These are phyloP conservation scores for Lagorchestes hirsutus DNA, from an alignment of 2,797 vertebrate species.

Conservation along the genomic window DNA sequence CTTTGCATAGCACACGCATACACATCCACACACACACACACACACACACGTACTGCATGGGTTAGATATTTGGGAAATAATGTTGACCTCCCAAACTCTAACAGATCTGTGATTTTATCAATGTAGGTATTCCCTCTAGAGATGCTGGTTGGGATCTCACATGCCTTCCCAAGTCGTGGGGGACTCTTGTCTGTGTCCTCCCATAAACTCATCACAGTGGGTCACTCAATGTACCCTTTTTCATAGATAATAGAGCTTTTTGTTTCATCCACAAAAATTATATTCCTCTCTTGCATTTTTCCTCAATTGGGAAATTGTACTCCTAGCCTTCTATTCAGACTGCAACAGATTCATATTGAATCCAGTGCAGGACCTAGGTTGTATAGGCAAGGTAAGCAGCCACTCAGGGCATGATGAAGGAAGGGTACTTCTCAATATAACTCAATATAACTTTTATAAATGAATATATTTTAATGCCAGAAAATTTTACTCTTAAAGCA, in stretches of 20 bases:
- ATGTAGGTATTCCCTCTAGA: neutral
- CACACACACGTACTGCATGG: neutral
- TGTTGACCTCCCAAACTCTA: neutral
- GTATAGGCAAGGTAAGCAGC: neutral
- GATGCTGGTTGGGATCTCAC: neutral
- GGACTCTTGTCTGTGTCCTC: neutral
- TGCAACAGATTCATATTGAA: neutral
- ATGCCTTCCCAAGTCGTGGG: neutral
- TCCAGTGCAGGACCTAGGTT: neutral
- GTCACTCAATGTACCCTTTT: neutral
- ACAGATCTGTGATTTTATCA: neutral
- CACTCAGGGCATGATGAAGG: neutral
- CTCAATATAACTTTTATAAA: neutral
- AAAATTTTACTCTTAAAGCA: neutral
- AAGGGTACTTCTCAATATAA: neutral
- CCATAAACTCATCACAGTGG: neutral
- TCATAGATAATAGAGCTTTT: conserved; percentile 1
- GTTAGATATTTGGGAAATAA: neutral
- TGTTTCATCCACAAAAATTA: conserved; percentile 24
- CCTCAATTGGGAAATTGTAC: conserved; percentile 48
- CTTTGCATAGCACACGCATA: neutral
- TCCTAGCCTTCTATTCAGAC: conserved; percentile 39
- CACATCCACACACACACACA: no score
- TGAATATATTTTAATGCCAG: neutral
- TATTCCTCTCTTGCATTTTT: conserved; percentile 39